These are phyloP conservation scores for Oceanites oceanicus DNA, from an alignment of 2,113 vertebrate genomes.

Conservation along the genomic window DNA sequence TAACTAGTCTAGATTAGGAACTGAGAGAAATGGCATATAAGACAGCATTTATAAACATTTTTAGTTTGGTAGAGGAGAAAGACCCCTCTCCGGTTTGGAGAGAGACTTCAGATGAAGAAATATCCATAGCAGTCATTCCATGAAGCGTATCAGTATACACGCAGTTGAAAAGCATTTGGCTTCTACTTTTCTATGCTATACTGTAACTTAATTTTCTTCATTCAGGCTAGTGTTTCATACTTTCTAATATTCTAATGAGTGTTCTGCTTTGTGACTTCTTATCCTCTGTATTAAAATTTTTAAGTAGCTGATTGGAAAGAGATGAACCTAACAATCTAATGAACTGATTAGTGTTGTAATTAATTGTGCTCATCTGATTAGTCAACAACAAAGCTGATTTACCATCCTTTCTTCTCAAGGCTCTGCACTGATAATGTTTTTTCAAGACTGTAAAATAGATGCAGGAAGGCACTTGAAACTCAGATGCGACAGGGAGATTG, in stretches of 20 bases:
- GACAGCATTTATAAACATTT: not conserved
- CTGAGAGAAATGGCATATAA: not conserved
- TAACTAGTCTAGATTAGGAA: not conserved
- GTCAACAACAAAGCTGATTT: constrained; percentile 32
- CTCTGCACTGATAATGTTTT: not conserved
- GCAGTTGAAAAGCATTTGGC: not conserved
- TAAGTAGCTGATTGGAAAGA: constrained; percentile 41
- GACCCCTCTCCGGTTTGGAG: not conserved
- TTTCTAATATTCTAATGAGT: not conserved
- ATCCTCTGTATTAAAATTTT: constrained; percentile 2
- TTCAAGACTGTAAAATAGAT: not conserved
- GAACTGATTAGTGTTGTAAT: constrained; percentile 35
- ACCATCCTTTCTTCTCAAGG: not conserved
- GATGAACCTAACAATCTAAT: constrained; percentile 33
- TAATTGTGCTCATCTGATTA: constrained; percentile 50
- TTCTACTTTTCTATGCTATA: not conserved
- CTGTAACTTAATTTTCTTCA: not conserved
- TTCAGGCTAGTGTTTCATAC: not conserved
- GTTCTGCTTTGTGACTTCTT: constrained; percentile 12
- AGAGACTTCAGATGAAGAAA: not conserved
- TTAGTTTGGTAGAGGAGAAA: not conserved
- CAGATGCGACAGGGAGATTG: not conserved
- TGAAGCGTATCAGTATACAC: not conserved
- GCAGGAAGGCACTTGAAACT: not conserved
- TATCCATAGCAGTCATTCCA: not conserved